Conservation (phyloP, 2,888 invertebrate genomes). For the Drosophila pseudotalamancana region DNA sequence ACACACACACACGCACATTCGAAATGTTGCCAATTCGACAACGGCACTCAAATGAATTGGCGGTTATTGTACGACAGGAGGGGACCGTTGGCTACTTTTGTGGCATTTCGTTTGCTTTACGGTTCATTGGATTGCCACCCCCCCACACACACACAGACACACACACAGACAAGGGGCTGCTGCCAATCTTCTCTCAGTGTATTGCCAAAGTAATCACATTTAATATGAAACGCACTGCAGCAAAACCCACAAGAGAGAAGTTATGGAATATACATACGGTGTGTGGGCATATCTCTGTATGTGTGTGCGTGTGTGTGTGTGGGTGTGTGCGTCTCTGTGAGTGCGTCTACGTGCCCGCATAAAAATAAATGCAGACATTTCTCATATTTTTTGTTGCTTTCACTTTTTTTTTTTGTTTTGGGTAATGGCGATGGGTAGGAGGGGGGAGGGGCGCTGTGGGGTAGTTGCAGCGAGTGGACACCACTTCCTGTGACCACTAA, state of each 20-base stretch:
- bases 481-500: constrained; percentile 72
- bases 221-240: constrained; percentile 81
- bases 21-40: constrained; percentile 78
- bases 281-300: constrained; percentile 7
- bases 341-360: constrained; percentile 53
- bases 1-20: constrained; percentile 29
- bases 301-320: constrained; percentile 2
- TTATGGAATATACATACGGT: constrained; percentile 37
- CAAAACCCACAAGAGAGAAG: constrained; percentile 60
- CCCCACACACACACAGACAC: constrained; percentile 1
- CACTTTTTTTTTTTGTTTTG: neutral
- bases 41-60: constrained; percentile 80
- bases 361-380: constrained; percentile 58
- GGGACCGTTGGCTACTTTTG: constrained; percentile 20
- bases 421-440: too few relatives aligned
- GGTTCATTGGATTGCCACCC: constrained; percentile 72
- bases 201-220: constrained; percentile 79
- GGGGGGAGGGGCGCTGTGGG: too few relatives aligned
- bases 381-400: constrained; percentile 25
- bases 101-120: constrained; percentile 71
- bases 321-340: too few relatives aligned
- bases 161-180: neutral
- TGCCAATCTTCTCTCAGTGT: constrained; percentile 67
- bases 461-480: constrained; percentile 15
- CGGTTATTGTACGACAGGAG: constrained; percentile 58